These are phyloP conservation scores for Blera fallax DNA, from an alignment of 2,888 invertebrate genomes.

Conservation along the genomic window DNA sequence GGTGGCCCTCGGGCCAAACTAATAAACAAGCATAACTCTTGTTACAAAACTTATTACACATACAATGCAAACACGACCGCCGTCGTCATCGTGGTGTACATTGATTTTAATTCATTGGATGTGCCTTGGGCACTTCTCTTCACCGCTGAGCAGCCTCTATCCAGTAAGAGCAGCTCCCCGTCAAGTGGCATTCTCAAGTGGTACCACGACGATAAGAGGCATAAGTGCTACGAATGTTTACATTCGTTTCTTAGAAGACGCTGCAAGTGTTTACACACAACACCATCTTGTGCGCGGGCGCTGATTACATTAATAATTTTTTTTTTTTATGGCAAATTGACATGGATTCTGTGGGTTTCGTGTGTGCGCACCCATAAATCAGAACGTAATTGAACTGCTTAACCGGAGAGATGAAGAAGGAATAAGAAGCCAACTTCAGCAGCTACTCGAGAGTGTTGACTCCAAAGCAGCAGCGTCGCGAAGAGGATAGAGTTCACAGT, in stretches of 20 bases:
- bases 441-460: slow-evolving; percentile 44
- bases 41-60: slow-evolving; percentile 38
- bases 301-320: slow-evolving; percentile 54
- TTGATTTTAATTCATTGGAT: background rate
- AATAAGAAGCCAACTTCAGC: slow-evolving; percentile 45
- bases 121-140: slow-evolving; percentile 5
- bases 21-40: slow-evolving; percentile 44
- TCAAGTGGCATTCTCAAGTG: slow-evolving; percentile 63
- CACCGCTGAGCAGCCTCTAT: slow-evolving; percentile 10
- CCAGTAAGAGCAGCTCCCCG: slow-evolving; percentile 32
- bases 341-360: slow-evolving; percentile 41
- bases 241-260: slow-evolving; percentile 61
- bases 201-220: slow-evolving; percentile 60
- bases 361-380: slow-evolving; percentile 54
- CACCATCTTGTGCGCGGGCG: slow-evolving; percentile 67
- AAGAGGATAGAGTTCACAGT: slow-evolving; percentile 37
- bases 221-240: slow-evolving; percentile 64
- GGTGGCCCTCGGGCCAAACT: slow-evolving; percentile 51
- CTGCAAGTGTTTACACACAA: slow-evolving; percentile 65
- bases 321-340: slow-evolving; percentile 34
- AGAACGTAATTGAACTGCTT: slow-evolving; percentile 58
- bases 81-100: background rate
- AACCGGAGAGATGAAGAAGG: slow-evolving; percentile 10
- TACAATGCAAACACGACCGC: slow-evolving; percentile 20
- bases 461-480: slow-evolving; percentile 18